Evolutionary conservation across 2,113 vertebrate species (phyloP).

Genomic region (Leptocoma aspasia): DNA sequence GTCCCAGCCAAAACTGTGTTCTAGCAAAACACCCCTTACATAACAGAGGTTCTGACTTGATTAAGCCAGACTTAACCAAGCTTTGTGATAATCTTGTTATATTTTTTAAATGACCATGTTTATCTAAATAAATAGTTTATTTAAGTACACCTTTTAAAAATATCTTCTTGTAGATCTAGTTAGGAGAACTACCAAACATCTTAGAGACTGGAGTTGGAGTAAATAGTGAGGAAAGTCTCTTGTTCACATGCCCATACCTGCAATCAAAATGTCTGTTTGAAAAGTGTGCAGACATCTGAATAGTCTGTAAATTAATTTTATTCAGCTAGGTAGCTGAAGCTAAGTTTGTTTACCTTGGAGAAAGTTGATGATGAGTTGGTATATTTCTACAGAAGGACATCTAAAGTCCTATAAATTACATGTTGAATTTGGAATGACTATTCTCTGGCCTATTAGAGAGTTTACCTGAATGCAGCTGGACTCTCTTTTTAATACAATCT

Average conservation of each 20-base stretch:
- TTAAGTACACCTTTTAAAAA: neutral
- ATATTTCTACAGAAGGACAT: neutral
- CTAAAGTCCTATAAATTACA: neutral
- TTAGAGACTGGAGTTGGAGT: neutral
- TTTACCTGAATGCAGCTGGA: neutral
- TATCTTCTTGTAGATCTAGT: neutral
- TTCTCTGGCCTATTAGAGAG: neutral
- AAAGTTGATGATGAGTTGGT: neutral
- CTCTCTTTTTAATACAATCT: neutral
- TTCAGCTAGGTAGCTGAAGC: neutral
- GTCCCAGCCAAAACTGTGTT: neutral
- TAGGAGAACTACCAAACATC: neutral
- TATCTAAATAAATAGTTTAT: neutral
- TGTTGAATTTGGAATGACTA: neutral
- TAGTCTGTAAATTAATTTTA: neutral
- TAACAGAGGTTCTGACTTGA: neutral
- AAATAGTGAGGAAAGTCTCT: neutral
- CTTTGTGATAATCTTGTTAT: neutral
- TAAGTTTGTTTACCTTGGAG: neutral
- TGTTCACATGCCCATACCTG: neutral
- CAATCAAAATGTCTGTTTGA: neutral
- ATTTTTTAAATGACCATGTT: neutral
- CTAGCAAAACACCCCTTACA: neutral
- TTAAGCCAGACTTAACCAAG: neutral
- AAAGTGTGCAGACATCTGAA: neutral